phyloP scores from a whole-genome alignment of 2,797 vertebrate genomes.

The Gouania willdenowi region DNA sequence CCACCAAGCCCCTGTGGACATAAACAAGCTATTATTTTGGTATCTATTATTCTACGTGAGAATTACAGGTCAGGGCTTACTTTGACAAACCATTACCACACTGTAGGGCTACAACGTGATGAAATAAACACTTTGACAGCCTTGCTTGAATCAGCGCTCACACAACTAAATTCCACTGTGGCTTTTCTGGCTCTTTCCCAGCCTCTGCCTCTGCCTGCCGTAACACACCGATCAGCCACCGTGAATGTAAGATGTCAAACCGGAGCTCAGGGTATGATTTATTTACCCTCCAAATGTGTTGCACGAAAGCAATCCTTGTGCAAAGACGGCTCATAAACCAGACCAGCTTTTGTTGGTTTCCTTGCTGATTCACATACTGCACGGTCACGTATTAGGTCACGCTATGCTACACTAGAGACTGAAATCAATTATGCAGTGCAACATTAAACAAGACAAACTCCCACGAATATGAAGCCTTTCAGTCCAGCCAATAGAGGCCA shows the following conservation, averaged over 20 bases:
- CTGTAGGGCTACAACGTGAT: conserved; percentile 11
- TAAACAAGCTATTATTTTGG: conserved; percentile 4
- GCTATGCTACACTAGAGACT: conserved; percentile 43
- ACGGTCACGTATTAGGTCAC: conserved; percentile 49
- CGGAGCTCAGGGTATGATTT: conserved; percentile 36
- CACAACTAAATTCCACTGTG: conserved; percentile 7
- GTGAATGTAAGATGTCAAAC: conserved; percentile 41
- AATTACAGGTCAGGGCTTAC: conserved; percentile 14
- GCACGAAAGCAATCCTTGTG: neutral
- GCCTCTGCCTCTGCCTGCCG: too few relatives aligned
- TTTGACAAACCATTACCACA: conserved; percentile 12
- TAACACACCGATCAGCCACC: conserved; percentile 33
- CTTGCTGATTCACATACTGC: conserved; percentile 4
- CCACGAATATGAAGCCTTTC: conserved; percentile 26
- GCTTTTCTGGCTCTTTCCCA: conserved; percentile 15
- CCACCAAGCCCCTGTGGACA: neutral
- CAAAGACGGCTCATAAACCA: conserved; percentile 5
- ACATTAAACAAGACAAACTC: conserved; percentile 41
- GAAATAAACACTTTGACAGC: conserved; percentile 19
- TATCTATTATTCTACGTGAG: conserved; percentile 10
- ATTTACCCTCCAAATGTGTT: conserved; percentile 37
- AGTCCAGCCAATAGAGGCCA: conserved; percentile 24
- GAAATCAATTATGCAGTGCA: conserved; percentile 55
- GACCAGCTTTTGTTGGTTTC: conserved; percentile 8
- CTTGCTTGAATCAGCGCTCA: conserved; percentile 27